These are phyloP conservation scores for Isoperla grammatica DNA, from an alignment of 2,888 invertebrate species.

Conservation along the genomic window DNA sequence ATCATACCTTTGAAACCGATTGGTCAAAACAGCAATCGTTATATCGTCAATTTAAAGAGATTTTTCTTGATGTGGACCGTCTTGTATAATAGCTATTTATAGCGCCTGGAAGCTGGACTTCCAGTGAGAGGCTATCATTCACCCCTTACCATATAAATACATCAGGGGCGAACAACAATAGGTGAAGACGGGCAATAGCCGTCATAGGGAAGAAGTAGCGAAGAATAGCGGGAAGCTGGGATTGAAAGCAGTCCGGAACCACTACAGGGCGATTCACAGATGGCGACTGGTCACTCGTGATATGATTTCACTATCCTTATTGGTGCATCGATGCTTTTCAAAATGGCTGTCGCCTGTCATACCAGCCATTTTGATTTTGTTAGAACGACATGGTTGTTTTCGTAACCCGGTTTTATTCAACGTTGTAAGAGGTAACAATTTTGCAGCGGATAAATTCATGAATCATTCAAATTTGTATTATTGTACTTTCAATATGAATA, in stretches of 20 bases:
- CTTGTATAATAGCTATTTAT: too few species aligned
- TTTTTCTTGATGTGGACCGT: too few species aligned
- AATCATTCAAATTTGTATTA: too few species aligned
- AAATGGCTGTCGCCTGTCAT: neutral
- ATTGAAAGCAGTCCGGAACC: slow-evolving; percentile 6
- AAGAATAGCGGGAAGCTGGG: slow-evolving; percentile 6
- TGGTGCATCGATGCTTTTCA: neutral
- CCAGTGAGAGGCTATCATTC: too few species aligned
- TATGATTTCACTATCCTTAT: neutral
- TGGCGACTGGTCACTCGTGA: neutral
- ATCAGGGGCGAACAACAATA: slow-evolving; percentile 10
- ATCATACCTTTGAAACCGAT: too few species aligned
- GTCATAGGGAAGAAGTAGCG: slow-evolving; percentile 9
- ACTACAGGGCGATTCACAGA: neutral
- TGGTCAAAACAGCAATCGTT: too few species aligned
- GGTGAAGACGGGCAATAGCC: neutral
- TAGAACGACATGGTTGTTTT: neutral
- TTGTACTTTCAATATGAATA: too few species aligned
- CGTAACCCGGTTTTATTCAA: too few species aligned
- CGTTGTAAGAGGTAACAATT: too few species aligned
- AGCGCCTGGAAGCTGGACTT: too few species aligned
- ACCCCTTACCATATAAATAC: slow-evolving; percentile 9
- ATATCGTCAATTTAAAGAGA: too few species aligned
- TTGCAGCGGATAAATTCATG: too few species aligned
- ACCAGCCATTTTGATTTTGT: neutral